Percentiles rank a stretch among this genome's conserved stretches.
Conservation (phyloP, 64 coral and sea anemone genomes). For the Anthopleura sola region DNA sequence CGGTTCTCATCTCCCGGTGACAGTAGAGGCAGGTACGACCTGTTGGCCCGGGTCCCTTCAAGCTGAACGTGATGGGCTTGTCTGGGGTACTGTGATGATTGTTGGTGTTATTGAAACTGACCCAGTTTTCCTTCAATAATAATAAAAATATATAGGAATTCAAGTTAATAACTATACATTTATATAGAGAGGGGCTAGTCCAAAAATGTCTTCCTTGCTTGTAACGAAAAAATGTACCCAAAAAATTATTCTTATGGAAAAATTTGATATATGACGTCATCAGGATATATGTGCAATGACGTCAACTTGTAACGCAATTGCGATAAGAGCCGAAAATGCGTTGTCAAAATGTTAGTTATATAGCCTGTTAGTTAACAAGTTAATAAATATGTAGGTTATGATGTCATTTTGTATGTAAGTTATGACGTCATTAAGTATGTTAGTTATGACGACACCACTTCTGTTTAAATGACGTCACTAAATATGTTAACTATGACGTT, state of each 20-base stretch:
- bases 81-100: neutral
- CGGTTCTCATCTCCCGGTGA: slow-evolving; percentile 40
- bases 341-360: too few species aligned
- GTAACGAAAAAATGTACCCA: too few species aligned
- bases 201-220: too few species aligned
- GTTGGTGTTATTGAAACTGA: neutral
- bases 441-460: neutral
- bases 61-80: neutral
- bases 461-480: neutral
- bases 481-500: too few species aligned
- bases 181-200: too few species aligned
- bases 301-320: neutral
- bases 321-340: too few species aligned
- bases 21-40: slow-evolving; percentile 34
- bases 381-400: too few species aligned
- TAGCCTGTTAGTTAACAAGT: too few species aligned
- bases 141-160: too few species aligned
- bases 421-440: neutral
- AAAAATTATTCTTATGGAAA: too few species aligned
- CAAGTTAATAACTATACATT: too few species aligned
- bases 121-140: neutral
- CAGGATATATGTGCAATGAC: neutral
- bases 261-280: neutral
- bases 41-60: neutral
- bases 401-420: too few species aligned